A percentile compares a stretch with the other conserved stretches of the same genome.
phyloP scores from a whole-genome alignment of 2,888 invertebrate species.

The Panopea generosa region DNA sequence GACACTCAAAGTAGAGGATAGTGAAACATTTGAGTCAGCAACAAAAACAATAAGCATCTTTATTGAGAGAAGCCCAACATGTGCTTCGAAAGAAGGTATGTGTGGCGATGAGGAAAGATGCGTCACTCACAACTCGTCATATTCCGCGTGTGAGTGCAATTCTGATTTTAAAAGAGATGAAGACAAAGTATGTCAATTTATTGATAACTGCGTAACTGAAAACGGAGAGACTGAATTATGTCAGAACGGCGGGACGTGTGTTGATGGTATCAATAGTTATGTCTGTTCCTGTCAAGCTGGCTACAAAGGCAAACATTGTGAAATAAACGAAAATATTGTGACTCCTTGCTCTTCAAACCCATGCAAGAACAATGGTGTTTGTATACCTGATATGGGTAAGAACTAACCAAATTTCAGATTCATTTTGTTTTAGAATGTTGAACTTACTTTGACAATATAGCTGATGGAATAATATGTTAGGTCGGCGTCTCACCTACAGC shows the following conservation, averaged over 20 bases:
- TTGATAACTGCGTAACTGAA: conserved; percentile 57
- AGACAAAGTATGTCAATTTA: conserved; percentile 57
- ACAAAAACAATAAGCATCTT: conserved; percentile 59
- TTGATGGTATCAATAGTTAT: conserved; percentile 63
- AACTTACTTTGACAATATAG: neutral
- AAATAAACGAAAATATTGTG: conserved; percentile 33
- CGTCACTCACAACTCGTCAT: conserved; percentile 42
- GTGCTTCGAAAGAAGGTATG: conserved; percentile 39
- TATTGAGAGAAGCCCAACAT: conserved; percentile 50
- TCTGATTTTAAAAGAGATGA: conserved; percentile 58
- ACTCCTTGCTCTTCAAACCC: conserved; percentile 55
- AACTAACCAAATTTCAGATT: too few relatives aligned
- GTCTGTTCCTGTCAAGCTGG: conserved; percentile 62
- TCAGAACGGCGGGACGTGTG: conserved; percentile 61
- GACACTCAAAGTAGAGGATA: conserved; percentile 59
- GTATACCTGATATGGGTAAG: conserved; percentile 42
- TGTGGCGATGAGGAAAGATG: conserved; percentile 68
- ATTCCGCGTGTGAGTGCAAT: conserved; percentile 64
- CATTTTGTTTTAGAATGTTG: neutral
- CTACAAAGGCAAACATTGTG: conserved; percentile 65
- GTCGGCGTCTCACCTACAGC: too few relatives aligned
- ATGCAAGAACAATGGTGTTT: conserved; percentile 63
- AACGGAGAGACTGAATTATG: conserved; percentile 32
- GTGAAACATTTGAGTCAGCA: conserved; percentile 55
- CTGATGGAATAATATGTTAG: too few relatives aligned